Evolutionary conservation across 1,140 invertebrate genomes (phyloP).

Genomic region (Nasonia vitripennis): DNA sequence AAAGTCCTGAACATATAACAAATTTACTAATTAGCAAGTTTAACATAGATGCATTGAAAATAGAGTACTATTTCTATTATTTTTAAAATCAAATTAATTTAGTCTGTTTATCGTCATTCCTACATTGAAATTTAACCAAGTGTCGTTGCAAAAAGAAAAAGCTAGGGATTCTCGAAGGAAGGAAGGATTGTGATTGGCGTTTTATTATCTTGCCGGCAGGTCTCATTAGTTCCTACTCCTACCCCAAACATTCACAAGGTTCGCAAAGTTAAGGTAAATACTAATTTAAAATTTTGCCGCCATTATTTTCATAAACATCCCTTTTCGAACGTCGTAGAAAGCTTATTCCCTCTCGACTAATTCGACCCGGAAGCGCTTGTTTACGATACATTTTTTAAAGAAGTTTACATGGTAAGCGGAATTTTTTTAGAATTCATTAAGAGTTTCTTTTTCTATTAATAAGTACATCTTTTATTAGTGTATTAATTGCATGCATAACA

Average conservation of each 20-base stretch:
- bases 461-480: background rate
- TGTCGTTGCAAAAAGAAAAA: conserved; percentile 53
- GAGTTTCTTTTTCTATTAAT: background rate
- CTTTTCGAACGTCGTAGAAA: conserved; percentile 1
- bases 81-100: conserved; percentile 27
- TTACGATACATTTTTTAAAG: conserved; percentile 9
- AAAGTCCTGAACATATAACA: background rate
- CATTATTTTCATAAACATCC: conserved; percentile 5
- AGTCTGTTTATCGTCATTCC: conserved; percentile 22
- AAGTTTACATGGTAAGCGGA: background rate
- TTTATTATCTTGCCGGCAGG: conserved; percentile 72
- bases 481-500: conserved; percentile 6
- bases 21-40: background rate
- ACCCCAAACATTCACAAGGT: conserved; percentile 71
- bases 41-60: background rate
- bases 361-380: conserved; percentile 4
- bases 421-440: conserved; percentile 15
- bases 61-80: background rate
- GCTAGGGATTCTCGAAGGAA: conserved; percentile 26
- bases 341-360: conserved; percentile 36
- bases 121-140: conserved; percentile 25
- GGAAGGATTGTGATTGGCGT: conserved; percentile 63
- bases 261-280: conserved; percentile 71
- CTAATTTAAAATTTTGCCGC: conserved; percentile 58
- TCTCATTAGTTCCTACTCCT: conserved; percentile 70